Base-by-base conservation (phyloP, 2,113 vertebrate genomes). In the Penelope pileata region DNA sequence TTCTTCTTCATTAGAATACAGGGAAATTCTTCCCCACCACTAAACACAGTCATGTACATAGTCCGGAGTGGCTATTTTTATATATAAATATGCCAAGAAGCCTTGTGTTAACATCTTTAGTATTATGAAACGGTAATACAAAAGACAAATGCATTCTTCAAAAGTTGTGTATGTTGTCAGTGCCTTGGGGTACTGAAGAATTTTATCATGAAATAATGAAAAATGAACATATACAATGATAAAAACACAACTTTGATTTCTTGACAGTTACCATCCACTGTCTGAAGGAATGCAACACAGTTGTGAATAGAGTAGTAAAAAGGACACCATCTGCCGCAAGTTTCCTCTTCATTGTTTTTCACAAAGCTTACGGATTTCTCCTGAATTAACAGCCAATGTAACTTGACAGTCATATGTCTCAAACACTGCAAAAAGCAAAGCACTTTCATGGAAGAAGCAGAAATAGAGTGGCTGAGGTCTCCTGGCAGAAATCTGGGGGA, bases 301-400 rank as follows among this genome's bases (percentile, higher is more conserved):
- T 42, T 5, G 4, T 38, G 75, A 88, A 40, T 26, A 75, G 81
- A 92, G 51, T 23, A 62, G 26, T 63, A 66, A 67, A 82, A 77
- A 1, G 15, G 58, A 83, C 8, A 80, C 7, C 32, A 38, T 21
- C 5, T 1, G 1, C 17, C 45, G 58, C 54, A 68, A 67, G 23
- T 53, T 87, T 88, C 92, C 24, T 67, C 8, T 74, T 83, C 50
- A 40, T 63, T 68, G 56, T 59, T 95, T 88, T 83, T 73, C 75
- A 74, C n/a, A 40, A 53, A 29, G 50, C 69, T 88, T 54, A 59
- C 23, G 26, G 23, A 48, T 88, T 82, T 87, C 70, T 80, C 76
- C 43, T 36, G 68, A 87, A 91, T 45, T 22, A 85, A 45, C 34
- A 81, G 63, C 54, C 91, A 77, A 90, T 72, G 9, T 72, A 84